phyloP scores from a whole-genome alignment of 2,113 vertebrate genomes.

The Nannospalax galili region DNA sequence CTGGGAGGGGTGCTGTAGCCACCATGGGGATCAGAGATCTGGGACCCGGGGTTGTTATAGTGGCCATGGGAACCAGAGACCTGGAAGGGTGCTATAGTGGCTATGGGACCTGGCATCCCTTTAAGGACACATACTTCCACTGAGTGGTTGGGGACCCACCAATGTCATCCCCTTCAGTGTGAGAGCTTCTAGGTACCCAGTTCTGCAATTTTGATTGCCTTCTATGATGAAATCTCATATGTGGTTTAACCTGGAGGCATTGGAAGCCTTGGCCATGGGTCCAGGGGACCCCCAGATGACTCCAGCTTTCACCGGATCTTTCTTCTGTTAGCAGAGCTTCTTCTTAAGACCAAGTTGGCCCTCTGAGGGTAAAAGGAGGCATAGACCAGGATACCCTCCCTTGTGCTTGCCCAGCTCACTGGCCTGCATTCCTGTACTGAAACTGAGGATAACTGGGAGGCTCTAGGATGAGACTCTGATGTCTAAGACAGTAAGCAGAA shows the following conservation, averaged over 20 bases:
- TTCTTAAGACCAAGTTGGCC: not conserved
- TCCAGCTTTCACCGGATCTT: too few species aligned
- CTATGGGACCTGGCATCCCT: too few species aligned
- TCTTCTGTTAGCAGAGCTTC: not conserved
- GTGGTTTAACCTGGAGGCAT: rapidly evolving
- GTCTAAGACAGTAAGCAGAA: not conserved
- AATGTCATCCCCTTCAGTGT: too few species aligned
- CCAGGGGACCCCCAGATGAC: not conserved
- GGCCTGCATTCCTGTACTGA: not conserved
- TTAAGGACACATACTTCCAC: not conserved
- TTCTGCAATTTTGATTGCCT: not conserved
- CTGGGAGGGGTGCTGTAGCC: not conserved
- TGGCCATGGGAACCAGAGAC: too few species aligned
- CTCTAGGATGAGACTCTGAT: not conserved
- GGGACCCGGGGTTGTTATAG: too few species aligned
- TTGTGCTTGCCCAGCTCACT: not conserved
- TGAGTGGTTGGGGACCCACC: not conserved
- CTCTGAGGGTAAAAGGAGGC: not conserved
- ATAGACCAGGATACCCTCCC: too few species aligned
- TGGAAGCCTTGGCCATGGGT: not conserved
- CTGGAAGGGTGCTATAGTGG: too few species aligned
- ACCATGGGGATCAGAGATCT: not conserved
- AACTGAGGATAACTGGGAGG: not conserved
- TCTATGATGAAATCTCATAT: not conserved
- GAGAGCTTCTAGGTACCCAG: not conserved